Conservation (phyloP, 2,888 invertebrate species). For the Drosophila glabriapex region DNA sequence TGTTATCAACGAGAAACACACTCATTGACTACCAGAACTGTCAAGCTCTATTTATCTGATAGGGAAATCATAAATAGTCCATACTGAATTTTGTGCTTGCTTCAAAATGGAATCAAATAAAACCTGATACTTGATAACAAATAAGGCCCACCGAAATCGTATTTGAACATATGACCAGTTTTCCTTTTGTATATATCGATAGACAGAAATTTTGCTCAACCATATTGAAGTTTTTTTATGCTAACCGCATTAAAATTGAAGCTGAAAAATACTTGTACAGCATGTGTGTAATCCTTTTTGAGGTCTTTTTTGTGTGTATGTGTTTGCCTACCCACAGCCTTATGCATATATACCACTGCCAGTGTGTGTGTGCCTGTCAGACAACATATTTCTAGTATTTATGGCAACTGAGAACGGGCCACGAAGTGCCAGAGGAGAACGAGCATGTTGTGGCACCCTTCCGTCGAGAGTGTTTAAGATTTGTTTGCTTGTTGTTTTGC, state of each 20-base stretch:
- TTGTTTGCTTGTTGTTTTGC: slow-evolving; percentile 54
- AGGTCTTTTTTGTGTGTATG: slow-evolving; percentile 8
- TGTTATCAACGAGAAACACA: neutral
- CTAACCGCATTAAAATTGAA: slow-evolving; percentile 56
- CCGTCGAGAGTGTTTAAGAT: slow-evolving; percentile 44
- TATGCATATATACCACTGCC: slow-evolving; percentile 2
- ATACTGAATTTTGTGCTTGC: neutral
- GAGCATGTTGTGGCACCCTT: slow-evolving; percentile 2
- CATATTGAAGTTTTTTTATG: slow-evolving; percentile 25
- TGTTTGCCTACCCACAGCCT: slow-evolving; percentile 1
- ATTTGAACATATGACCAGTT: neutral
- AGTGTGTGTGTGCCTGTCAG: slow-evolving; percentile 41
- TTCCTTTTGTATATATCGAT: too few relatives aligned
- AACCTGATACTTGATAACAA: neutral
- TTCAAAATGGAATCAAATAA: neutral
- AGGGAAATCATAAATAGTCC: neutral
- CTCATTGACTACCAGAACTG: neutral
- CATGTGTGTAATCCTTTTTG: slow-evolving; percentile 36
- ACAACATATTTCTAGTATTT: slow-evolving; percentile 58
- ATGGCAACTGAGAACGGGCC: slow-evolving; percentile 34
- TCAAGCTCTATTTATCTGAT: neutral
- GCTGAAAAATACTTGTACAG: slow-evolving; percentile 23
- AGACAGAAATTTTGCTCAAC: slow-evolving; percentile 1
- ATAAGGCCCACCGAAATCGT: neutral
- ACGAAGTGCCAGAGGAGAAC: neutral